Conservation (phyloP, 92 coral and sea anemone genomes). For the Epizoanthus illoricatus region DNA sequence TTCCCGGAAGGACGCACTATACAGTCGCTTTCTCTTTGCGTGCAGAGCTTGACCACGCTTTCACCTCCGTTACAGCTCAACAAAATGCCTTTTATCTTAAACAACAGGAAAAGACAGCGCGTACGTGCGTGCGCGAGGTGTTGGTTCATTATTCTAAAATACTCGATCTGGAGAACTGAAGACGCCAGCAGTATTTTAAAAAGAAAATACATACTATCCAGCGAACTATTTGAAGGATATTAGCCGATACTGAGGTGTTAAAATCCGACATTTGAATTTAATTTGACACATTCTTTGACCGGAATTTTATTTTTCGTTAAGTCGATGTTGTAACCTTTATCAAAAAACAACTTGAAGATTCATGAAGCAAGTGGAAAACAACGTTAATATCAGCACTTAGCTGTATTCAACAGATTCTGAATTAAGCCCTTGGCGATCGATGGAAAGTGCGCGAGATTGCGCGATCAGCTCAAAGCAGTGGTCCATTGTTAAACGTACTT, state of each 20-base stretch:
- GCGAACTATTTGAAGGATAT: slow-evolving; percentile 31
- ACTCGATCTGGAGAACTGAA: too few relatives aligned
- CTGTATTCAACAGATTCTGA: background rate
- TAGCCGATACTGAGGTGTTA: slow-evolving; percentile 4
- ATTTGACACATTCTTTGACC: slow-evolving; percentile 14
- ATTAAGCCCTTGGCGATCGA: background rate
- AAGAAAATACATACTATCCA: slow-evolving; percentile 2
- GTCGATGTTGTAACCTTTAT: slow-evolving; percentile 1
- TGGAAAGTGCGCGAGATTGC: slow-evolving; percentile 27
- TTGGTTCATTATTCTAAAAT: background rate
- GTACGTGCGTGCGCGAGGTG: slow-evolving; percentile 23
- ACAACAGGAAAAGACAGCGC: slow-evolving; percentile 13
- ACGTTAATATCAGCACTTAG: background rate
- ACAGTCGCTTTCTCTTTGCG: background rate
- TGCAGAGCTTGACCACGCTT: slow-evolving; percentile 24
- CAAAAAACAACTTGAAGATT: slow-evolving; percentile 1
- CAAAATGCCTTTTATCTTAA: slow-evolving; percentile 27
- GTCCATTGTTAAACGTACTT: background rate
- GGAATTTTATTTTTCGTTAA: slow-evolving; percentile 14
- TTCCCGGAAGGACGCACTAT: slow-evolving; percentile 19
- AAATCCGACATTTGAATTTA: background rate
- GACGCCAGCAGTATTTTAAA: background rate
- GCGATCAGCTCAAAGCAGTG: background rate
- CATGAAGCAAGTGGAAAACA: background rate
- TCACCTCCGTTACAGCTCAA: slow-evolving; percentile 32